Evolutionary conservation across 2,797 vertebrate species (phyloP), one percentile per base, ranked within the genome.

Genomic region (Pagetopsis macropterus): DNA sequence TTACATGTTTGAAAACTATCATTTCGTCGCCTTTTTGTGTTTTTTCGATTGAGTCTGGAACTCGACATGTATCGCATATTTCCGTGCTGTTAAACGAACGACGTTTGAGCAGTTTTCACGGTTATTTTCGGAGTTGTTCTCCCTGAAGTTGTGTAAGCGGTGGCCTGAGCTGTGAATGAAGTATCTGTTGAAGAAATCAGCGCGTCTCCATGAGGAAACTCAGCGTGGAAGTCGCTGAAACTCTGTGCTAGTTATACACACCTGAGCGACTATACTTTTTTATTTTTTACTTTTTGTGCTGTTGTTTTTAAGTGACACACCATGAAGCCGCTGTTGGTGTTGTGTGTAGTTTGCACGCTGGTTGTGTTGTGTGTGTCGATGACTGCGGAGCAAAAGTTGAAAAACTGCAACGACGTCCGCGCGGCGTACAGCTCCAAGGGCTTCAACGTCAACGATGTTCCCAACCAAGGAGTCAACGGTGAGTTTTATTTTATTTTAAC

Each of bases 401-500:
- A 94, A 87, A 98, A 96, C 95, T 98, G 97, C 84, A 95, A 96
- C 72, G 96, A 98, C 80, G 96, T 99, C 33, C 92, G 93, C n/a
- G 92, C 84, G 37, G 95, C 96, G 17, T 97, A 96, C 92, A 96
- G 94, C 86, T 96, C 96, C 85, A 96, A 96, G 73, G 97, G 96
- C 80, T 97, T 98, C 94, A 96, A 97, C 94, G 92, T 95, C 59
- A 96, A 96, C 90, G 97, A 98, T 60, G 96, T 96, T 11, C 97
- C 97, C 83, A 94, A 94, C 91, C 96, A 96, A 91, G 96, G 95
- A 85, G 92, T 97, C 59, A 94, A 94, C 64, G 97, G 97, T 98
- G 93, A 95, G 96, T 86, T 1, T 21, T 3, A 27, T 12, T 23
- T 14, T 16, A 2, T 4, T 4, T n/a, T 15, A 1, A 4, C 3